Base-by-base conservation (phyloP, 2,113 vertebrate genomes). In the Boleophthalmus pectinirostris region DNA sequence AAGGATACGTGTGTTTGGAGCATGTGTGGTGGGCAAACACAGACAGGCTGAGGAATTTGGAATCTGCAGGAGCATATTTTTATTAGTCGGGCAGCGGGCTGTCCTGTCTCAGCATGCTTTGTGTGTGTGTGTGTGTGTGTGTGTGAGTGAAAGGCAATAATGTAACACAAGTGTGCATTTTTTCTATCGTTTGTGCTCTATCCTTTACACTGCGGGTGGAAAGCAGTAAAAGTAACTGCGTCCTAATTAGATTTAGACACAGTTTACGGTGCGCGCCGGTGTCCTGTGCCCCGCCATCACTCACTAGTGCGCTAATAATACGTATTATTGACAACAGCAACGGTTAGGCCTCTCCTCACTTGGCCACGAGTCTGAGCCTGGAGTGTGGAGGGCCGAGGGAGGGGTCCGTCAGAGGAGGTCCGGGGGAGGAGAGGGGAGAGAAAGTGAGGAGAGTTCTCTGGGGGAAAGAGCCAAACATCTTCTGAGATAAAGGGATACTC, bases 11-110 rank as follows among this genome's bases (percentile, higher is more conserved):
- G 66, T 69, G 66, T 73, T 25, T 73, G 46, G 38, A 65, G 63
- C 64, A 66, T 33, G 66, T 10, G 64, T 43, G 54, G 70, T 74
- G 81, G 89, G 88, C 90, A 87, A 85, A 89, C 86, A 90, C 89
- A 87, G 88, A 85, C 88, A 88, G 86, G 88, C 72, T 87, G 54
- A 90, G 89, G 92, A 91, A 93, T 93, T 91, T 88, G 87, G 91
- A 92, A 93, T 92, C 90, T 91, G 91, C 85, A 78, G 85, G 66
- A 89, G 87, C 91, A 92, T 93, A 91, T 90, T 94, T 92, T 88
- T 91, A 93, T 93, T 90, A 87, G 88, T 82, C 85, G 88, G 82
- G 89, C 88, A 91, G 87, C 92, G 82, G 66, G 75, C 60, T 82
- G 84, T 93, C 93, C 88, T 94, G 93, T 94, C 74, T 79, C 70